Evolutionary conservation across 2,797 vertebrate species (phyloP).

Genomic region (Podarcis siculus): DNA sequence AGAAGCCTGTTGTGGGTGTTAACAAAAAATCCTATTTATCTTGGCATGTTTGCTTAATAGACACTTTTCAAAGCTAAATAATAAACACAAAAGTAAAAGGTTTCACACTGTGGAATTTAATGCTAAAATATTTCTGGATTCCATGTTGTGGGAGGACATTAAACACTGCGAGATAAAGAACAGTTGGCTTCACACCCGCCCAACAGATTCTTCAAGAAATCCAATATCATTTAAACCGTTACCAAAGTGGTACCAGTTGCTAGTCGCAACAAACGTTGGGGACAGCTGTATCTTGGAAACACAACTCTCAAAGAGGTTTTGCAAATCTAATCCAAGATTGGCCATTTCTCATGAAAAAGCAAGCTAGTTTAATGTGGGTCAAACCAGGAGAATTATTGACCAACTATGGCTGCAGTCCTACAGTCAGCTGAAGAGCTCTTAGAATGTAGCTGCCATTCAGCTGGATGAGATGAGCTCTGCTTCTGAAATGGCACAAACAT

Average conservation of each 20-base stretch:
- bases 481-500: background rate
- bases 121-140: conserved; percentile 72
- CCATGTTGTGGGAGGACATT: conserved; percentile 66
- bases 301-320: background rate
- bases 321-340: background rate
- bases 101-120: conserved; percentile 48
- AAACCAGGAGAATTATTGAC: background rate
- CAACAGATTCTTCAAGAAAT: conserved; percentile 57
- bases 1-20: conserved; percentile 56
- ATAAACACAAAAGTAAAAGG: conserved; percentile 59
- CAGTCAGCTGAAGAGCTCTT: background rate
- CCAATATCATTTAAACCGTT: conserved; percentile 40
- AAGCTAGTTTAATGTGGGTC: background rate
- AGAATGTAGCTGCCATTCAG: background rate
- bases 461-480: background rate
- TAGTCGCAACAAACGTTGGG: conserved; percentile 18
- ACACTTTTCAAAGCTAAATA: conserved; percentile 55
- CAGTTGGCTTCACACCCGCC: conserved; percentile 39
- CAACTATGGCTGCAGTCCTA: background rate
- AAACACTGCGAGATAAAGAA: conserved; percentile 49
- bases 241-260: conserved; percentile 26
- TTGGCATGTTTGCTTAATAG: conserved; percentile 63
- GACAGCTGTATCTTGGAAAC: conserved; percentile 5
- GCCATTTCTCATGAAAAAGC: background rate
- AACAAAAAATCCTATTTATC: conserved; percentile 60